Evolutionary conservation across 2,888 invertebrate genomes (phyloP).

Genomic region (Bhutanitis thaidina): DNA sequence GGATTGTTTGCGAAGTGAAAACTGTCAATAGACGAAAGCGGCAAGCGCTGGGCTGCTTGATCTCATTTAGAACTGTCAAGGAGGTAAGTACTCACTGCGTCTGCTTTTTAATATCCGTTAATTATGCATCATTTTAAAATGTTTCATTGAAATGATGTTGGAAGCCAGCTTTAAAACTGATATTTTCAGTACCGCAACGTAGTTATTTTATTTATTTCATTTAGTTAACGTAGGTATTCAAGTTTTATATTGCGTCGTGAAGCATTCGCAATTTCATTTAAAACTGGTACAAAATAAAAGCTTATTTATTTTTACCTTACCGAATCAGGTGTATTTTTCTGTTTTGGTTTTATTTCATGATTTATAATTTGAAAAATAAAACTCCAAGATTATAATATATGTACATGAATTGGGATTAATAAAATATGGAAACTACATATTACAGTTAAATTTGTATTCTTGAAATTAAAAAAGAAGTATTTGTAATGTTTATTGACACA

Average conservation of each 20-base stretch:
- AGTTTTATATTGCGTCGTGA: neutral
- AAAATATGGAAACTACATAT: too few species aligned
- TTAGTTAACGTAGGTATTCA: neutral
- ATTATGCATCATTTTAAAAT: slow-evolving; percentile 17
- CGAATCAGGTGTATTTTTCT: too few species aligned
- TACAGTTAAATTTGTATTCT: too few species aligned
- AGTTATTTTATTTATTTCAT: neutral
- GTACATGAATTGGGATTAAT: too few species aligned
- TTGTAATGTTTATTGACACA: too few species aligned
- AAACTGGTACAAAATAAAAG: too few species aligned
- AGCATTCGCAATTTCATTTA: neutral
- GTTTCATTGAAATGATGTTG: slow-evolving; percentile 14
- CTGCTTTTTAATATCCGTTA: slow-evolving; percentile 54
- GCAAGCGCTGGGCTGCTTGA: slow-evolving; percentile 43
- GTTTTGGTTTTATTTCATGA: too few species aligned
- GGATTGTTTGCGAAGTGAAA: slow-evolving; percentile 59
- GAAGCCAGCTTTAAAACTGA: neutral
- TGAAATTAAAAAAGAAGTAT: too few species aligned
- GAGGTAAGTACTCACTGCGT: slow-evolving; percentile 57
- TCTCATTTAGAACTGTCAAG: slow-evolving; percentile 68
- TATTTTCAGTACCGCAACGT: neutral
- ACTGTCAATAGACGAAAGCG: slow-evolving; percentile 48
- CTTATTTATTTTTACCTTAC: neutral
- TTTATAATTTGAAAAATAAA: neutral
- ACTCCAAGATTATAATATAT: too few species aligned